phyloP scores from a whole-genome alignment of 1,140 invertebrate genomes.

The Agrilus planipennis region DNA sequence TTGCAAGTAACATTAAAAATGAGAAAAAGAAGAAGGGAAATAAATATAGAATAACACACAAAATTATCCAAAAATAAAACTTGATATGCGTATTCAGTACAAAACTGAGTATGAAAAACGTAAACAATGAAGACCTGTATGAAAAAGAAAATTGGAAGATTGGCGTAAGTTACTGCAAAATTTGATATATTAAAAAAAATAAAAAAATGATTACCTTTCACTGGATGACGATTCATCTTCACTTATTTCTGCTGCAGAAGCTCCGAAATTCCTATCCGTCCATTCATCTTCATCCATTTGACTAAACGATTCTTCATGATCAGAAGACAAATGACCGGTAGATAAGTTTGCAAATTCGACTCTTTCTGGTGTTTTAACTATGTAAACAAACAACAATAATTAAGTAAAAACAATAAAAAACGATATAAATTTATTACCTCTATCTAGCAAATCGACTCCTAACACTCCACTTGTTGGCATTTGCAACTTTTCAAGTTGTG shows the following conservation, averaged over 20 bases:
- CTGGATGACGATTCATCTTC: constrained; percentile 57
- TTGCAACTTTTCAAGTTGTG: constrained; percentile 1
- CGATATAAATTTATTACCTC: constrained; percentile 29
- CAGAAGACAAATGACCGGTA: constrained; percentile 46
- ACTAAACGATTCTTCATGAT: constrained; percentile 57
- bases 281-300: constrained; percentile 88
- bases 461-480: constrained; percentile 36
- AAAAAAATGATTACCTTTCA: constrained; percentile 17
- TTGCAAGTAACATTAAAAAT: too few relatives aligned
- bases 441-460: constrained; percentile 46
- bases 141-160: too few relatives aligned
- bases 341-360: constrained; percentile 65
- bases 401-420: neutral
- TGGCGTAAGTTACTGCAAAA: too few relatives aligned
- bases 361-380: constrained; percentile 62
- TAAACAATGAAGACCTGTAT: too few relatives aligned
- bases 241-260: constrained; percentile 56
- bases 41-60: too few relatives aligned
- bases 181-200: neutral
- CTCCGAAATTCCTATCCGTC: constrained; percentile 83
- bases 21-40: too few relatives aligned
- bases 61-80: too few relatives aligned
- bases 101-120: too few relatives aligned
- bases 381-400: constrained; percentile 6
- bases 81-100: too few relatives aligned